phyloP scores from a whole-genome alignment of 2,888 invertebrate genomes.

The Monoplex corrugatus region DNA sequence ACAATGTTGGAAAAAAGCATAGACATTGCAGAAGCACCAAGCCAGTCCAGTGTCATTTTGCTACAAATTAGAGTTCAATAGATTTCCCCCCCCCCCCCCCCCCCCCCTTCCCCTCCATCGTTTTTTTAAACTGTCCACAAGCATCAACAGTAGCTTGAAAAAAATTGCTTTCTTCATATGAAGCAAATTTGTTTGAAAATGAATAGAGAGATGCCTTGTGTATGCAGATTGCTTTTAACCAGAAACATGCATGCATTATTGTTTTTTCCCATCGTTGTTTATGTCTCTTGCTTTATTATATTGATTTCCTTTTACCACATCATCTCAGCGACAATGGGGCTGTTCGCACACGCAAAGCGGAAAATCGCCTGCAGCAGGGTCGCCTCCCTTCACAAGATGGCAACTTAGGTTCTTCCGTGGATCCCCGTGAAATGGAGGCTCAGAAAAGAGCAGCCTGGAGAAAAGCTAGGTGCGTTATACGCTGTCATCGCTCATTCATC shows the following conservation, averaged over 20 bases:
- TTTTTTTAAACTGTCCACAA: too few relatives aligned
- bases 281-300: not conserved
- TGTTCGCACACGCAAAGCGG: constrained; percentile 67
- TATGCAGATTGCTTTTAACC: too few relatives aligned
- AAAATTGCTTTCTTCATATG: too few relatives aligned
- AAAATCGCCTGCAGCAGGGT: constrained; percentile 56
- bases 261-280: not conserved
- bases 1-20: too few relatives aligned
- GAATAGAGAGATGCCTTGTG: too few relatives aligned
- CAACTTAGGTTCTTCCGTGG: constrained; percentile 50
- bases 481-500: not conserved
- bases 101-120: not conserved
- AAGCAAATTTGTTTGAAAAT: too few relatives aligned
- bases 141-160: too few relatives aligned
- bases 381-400: not conserved
- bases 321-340: constrained; percentile 30
- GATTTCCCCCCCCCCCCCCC: not conserved
- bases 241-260: too few relatives aligned
- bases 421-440: constrained; percentile 71
- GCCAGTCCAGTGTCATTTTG: too few relatives aligned
- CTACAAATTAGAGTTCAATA: too few relatives aligned
- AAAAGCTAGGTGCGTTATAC: constrained; percentile 77
- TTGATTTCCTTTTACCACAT: not conserved
- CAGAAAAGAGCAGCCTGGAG: constrained; percentile 76
- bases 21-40: too few relatives aligned